Evolutionary conservation across 2,113 vertebrate genomes (phyloP).

Genomic region (Sinocyclocheilus maitianheensis): DNA sequence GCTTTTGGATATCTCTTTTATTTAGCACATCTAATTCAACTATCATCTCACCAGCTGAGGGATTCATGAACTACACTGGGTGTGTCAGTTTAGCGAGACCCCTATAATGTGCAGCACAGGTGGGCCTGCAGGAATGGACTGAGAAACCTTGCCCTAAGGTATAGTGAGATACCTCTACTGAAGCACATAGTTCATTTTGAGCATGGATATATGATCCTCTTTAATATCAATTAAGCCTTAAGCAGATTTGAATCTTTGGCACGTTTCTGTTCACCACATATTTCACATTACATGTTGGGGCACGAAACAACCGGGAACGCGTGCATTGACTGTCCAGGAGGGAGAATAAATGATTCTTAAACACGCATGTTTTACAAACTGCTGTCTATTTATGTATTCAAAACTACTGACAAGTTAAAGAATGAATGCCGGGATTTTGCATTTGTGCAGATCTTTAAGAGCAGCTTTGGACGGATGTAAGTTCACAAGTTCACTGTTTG

Average conservation of each 20-base stretch:
- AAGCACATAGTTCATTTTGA: slow-evolving; percentile 24
- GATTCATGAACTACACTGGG: not conserved
- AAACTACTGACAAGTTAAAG: not conserved
- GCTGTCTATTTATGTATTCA: not conserved
- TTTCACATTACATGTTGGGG: slow-evolving; percentile 73
- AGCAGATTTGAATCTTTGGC: slow-evolving; percentile 64
- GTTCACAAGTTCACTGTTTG: not conserved
- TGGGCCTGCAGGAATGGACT: not conserved
- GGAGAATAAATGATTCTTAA: not conserved
- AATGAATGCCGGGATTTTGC: not conserved
- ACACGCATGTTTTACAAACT: not conserved
- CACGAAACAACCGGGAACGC: slow-evolving; percentile 67
- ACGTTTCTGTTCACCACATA: slow-evolving; percentile 67
- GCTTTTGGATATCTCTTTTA: not conserved
- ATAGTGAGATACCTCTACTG: slow-evolving; percentile 23
- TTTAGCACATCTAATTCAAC: not conserved
- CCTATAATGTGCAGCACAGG: not conserved
- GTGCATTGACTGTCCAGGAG: slow-evolving; percentile 64
- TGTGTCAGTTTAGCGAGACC: not conserved
- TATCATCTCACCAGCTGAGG: not conserved
- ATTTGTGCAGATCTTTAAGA: not conserved
- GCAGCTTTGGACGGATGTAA: not conserved
- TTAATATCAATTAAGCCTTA: slow-evolving; percentile 23
- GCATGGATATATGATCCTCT: slow-evolving; percentile 26
- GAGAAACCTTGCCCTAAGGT: slow-evolving; percentile 3